Evolutionary conservation across 2,113 vertebrate species (phyloP), one percentile per base, ranked within the genome.

Genomic region (Phocoena sinus): DNA sequence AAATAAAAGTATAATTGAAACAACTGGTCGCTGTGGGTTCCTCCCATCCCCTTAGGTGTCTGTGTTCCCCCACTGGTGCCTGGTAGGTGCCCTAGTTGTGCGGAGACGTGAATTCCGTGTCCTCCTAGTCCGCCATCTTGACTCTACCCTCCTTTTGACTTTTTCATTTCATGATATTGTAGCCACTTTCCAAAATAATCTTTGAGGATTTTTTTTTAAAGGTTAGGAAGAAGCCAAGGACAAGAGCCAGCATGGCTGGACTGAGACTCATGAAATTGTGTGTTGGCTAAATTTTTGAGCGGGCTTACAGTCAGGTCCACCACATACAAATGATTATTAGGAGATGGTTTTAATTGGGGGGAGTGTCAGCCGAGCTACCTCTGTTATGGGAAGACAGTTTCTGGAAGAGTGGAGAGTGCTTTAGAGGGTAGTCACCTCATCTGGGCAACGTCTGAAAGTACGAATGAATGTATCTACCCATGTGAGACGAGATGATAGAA

Each of bases 261-360:
- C n/a, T 82, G 94, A 93, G 33, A 93, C 58, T 84, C 77, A 25
- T 13, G 50, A 20, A 97, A 93, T 71, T 44, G 31, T 2, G 31
- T 9, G 3, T 14, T 4, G 41, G 41, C 3, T 92, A 56, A 3
- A 21, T 44, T 94, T 89, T 21, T 44, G 89, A 91, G 14, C 1
- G 0, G 94, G 73, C 5, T 91, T 65, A 4, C 2, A 21, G 47
- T 26, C 0, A 0, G 65, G 17, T 5, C 63, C 36, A 8, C 25
- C 70, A 20, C 6, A 1, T 10, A 44, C 70, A 86, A 62, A 18
- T 31, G 89, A 71, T 94, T 7, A 7, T 26, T 50, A 65, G 76
- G 68, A 47, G 68, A 58, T 25, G 15, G 28, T 31, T 91, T 93
- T 74, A 31, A 2, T 0, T n/a, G 38, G 83, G 86, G 94, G 83